A percentile compares a stretch with the other conserved stretches of the same genome.
phyloP scores from a whole-genome alignment of 2,113 vertebrate genomes.

The Salvator merianae region DNA sequence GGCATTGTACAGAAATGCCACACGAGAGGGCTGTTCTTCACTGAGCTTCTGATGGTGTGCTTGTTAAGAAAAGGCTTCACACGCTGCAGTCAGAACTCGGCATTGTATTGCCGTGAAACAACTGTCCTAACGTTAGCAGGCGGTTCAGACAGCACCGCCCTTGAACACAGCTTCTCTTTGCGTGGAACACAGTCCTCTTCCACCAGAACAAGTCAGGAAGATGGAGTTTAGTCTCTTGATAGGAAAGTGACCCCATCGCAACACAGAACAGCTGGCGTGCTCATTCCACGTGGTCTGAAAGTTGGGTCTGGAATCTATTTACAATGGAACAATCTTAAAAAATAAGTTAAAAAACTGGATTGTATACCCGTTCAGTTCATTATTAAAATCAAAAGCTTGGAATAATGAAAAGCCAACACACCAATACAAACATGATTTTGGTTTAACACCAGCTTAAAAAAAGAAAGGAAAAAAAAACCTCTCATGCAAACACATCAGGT shows the following conservation, averaged over 20 bases:
- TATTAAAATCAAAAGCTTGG: conserved; percentile 73
- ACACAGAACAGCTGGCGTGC: conserved; percentile 39
- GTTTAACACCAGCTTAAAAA: conserved; percentile 82
- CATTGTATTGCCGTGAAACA: not conserved
- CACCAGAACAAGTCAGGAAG: not conserved
- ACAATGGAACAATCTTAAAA: conserved; percentile 68
- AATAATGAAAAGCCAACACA: conserved; percentile 75
- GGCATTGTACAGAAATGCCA: not conserved
- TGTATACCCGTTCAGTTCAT: conserved; percentile 78
- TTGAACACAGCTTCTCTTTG: conserved; percentile 46
- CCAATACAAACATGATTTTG: conserved; percentile 80
- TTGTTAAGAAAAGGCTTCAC: not conserved
- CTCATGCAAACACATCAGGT: conserved; percentile 81
- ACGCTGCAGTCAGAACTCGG: not conserved
- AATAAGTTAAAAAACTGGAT: conserved; percentile 74
- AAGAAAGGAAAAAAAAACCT: conserved; percentile 81
- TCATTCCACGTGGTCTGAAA: conserved; percentile 45
- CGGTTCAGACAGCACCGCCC: conserved; percentile 2
- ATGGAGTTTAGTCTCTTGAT: conserved; percentile 3
- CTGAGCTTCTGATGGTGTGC: not conserved
- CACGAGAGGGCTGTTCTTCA: not conserved
- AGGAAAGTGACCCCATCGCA: conserved; percentile 38
- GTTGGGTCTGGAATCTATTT: conserved; percentile 61
- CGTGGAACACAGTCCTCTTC: conserved; percentile 10
- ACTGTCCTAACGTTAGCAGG: not conserved